Evolutionary conservation across 2,888 invertebrate genomes (phyloP), one percentile per base, ranked within the genome.

Genomic region (Pachycephus smyrnensis): DNA sequence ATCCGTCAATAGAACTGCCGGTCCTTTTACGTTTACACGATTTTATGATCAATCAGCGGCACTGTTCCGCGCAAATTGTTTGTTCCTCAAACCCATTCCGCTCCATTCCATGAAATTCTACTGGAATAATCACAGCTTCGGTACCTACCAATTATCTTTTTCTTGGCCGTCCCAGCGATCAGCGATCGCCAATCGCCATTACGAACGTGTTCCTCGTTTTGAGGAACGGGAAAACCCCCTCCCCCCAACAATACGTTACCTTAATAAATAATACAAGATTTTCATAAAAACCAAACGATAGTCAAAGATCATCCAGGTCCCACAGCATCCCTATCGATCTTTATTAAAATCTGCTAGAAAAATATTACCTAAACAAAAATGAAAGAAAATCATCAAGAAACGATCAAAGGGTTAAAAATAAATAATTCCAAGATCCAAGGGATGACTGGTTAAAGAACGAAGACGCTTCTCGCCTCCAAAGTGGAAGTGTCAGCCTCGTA

Each of bases 1-100:
- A 55, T 55, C 55, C 55, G 23, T 23, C 55, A 23, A 55, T 55
- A 23, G 55, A 23, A 55, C 55, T 23, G 55, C 71, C 11, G 6
- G 6, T 12, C 71, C 12, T 71, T 32, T 31, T 81, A 78, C 76
- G 78, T 81, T 82, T 78, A 82, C 85, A 81, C 82, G 86, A 87
- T 85, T 86, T 88, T 88, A 88, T 86, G 88, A 87, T 86, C 87
- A 88, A 88, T 88, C 86, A 86, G 85, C 82, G 83, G 84, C 84
- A 85, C 86, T 82, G 83, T 86, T 86, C 84, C 83, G 86, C 85
- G 83, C 88, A 88, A 90, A 91, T 91, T 90, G 89, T 90, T 90
- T 90, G 89, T 90, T 90, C 90, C 90, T 89, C 90, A 91, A 90
- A 91, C 86, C 89, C 90, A 90, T 90, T 90, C 88, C 87, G 87